Percentiles rank a stretch among this genome's conserved stretches.
These are phyloP conservation scores for Ophthalmotilapia sp. DNA, from an alignment of 2,113 vertebrate genomes.

Conservation along the genomic window DNA sequence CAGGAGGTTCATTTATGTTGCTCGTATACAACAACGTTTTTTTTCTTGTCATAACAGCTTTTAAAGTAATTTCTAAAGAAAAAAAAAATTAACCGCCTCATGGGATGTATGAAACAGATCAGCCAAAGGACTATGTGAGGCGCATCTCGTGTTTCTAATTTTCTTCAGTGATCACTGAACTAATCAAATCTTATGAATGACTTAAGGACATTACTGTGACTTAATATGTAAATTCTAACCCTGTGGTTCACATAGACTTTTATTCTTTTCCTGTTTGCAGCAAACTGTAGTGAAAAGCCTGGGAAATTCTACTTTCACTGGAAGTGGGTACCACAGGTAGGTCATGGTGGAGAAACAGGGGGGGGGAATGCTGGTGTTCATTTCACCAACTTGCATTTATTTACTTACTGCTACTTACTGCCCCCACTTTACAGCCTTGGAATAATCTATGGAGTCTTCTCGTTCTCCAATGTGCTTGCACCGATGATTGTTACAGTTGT, in stretches of 20 bases:
- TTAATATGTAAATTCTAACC: not conserved
- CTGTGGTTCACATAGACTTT: not conserved
- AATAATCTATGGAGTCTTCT: slow-evolving; percentile 95
- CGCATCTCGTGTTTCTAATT: slow-evolving; percentile 68
- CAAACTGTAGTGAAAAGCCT: slow-evolving; percentile 95
- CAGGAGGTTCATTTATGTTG: not conserved
- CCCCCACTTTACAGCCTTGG: slow-evolving; percentile 76
- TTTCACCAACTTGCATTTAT: not conserved
- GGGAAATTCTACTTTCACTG: slow-evolving; percentile 80
- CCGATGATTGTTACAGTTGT: slow-evolving; percentile 82
- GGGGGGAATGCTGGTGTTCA: not conserved
- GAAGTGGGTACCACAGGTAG: slow-evolving; percentile 94
- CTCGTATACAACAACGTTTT: not conserved
- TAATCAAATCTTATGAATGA: slow-evolving; percentile 15
- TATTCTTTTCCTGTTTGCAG: slow-evolving; percentile 55
- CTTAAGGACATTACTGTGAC: not conserved
- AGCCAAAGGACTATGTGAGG: slow-evolving; percentile 19
- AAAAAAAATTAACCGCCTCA: not conserved
- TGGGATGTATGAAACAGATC: not conserved
- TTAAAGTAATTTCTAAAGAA: not conserved
- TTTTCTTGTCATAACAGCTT: not conserved
- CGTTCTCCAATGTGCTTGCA: slow-evolving; percentile 87
- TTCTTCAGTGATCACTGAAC: slow-evolving; percentile 25
- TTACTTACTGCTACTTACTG: not conserved
- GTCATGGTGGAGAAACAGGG: not conserved